These are phyloP conservation scores for Entomyzon cyanotis DNA, from an alignment of 2,113 vertebrate genomes.

Conservation along the genomic window DNA sequence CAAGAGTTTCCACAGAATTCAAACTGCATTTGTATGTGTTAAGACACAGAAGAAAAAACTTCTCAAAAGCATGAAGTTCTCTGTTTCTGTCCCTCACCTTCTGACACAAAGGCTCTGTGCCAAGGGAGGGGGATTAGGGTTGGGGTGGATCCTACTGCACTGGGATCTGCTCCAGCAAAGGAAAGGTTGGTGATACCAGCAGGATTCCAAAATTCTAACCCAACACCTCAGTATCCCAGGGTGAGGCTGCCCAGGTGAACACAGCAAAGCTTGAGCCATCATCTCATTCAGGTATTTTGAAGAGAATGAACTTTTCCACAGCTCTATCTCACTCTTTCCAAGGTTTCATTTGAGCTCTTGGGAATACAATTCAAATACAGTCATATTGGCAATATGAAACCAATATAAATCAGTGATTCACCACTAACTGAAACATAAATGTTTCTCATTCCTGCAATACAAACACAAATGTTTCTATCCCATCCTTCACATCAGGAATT, in stretches of 20 bases:
- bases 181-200: background rate
- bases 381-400: rapidly evolving
- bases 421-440: background rate
- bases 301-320: background rate
- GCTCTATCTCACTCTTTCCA: background rate
- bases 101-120: background rate
- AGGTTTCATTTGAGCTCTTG: background rate
- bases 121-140: background rate
- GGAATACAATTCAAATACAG: background rate
- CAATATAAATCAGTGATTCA: background rate
- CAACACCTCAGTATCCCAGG: rapidly evolving
- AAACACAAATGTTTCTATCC: background rate
- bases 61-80: background rate
- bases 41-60: background rate
- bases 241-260: background rate
- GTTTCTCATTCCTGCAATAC: background rate
- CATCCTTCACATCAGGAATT: background rate
- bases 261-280: background rate
- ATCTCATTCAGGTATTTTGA: background rate
- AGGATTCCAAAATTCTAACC: background rate
- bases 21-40: rapidly evolving
- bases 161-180: background rate
- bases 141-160: background rate
- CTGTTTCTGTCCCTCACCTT: background rate
- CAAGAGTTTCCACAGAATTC: background rate